phyloP scores from a whole-genome alignment of 2,797 vertebrate genomes.

The Perodicticus potto region DNA sequence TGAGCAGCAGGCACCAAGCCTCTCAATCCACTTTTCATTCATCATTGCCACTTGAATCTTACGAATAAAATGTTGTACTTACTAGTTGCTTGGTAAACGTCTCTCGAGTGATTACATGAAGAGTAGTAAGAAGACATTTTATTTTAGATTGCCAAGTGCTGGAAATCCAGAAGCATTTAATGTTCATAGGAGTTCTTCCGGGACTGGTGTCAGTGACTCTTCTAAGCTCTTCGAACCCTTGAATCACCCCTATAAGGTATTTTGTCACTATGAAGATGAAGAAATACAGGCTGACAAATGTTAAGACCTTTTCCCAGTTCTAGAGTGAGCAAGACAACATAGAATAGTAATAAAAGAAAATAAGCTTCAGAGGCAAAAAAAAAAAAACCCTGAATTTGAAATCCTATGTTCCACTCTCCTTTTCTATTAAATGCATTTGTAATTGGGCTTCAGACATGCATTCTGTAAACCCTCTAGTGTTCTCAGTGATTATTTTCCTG shows the following conservation, averaged over 20 bases:
- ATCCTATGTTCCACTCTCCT: neutral
- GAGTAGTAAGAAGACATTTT: neutral
- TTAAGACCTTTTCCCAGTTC: neutral
- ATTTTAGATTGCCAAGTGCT: neutral
- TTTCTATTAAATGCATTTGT: slow-evolving; percentile 15
- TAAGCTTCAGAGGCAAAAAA: neutral
- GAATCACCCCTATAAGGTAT: neutral
- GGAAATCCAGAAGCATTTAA: neutral
- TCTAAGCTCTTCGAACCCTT: neutral
- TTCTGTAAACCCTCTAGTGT: neutral
- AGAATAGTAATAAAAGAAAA: neutral
- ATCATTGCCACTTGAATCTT: neutral
- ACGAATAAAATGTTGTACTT: neutral
- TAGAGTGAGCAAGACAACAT: neutral
- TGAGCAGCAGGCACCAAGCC: no score
- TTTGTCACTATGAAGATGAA: neutral
- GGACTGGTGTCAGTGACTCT: neutral
- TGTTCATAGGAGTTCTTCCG: neutral
- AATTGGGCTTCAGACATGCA: neutral
- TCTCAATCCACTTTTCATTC: neutral
- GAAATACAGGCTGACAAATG: neutral
- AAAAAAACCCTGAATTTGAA: neutral
- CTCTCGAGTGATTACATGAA: neutral
- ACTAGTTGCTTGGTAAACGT: neutral
- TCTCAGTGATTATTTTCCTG: neutral